A percentile compares a stretch with the other conserved stretches of the same genome.
Evolutionary conservation across 2,888 invertebrate species (phyloP).

Genomic region (Metellina segmentata): DNA sequence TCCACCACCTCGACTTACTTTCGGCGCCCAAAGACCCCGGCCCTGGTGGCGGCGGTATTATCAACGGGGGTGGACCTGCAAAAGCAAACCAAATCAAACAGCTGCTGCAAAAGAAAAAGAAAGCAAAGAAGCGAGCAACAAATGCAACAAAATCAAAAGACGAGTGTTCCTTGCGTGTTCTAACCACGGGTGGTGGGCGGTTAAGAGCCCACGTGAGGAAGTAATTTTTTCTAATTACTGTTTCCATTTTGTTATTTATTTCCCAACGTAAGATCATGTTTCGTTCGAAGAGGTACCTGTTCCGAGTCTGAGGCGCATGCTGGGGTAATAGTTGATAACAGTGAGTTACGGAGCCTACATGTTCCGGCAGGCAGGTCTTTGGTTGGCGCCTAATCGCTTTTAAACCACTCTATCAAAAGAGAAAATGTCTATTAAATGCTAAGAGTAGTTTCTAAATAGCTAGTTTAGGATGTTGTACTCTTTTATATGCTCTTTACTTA

Average conservation of each 20-base stretch:
- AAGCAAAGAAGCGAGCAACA: slow-evolving; percentile 3
- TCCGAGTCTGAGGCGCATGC: not conserved
- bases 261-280: not conserved
- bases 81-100: slow-evolving; percentile 60
- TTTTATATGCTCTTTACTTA: too few species aligned
- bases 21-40: slow-evolving; percentile 59
- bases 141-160: slow-evolving; percentile 31
- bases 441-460: too few species aligned
- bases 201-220: slow-evolving; percentile 46
- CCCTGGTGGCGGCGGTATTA: slow-evolving; percentile 76
- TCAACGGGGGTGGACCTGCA: slow-evolving; percentile 77
- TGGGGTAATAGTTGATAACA: slow-evolving; percentile 32
- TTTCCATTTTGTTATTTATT: slow-evolving; percentile 26
- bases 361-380: not conserved
- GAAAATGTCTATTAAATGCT: too few species aligned
- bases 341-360: slow-evolving; percentile 28
- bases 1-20: slow-evolving; percentile 74
- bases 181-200: slow-evolving; percentile 43
- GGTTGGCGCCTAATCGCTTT: slow-evolving; percentile 1
- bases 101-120: slow-evolving; percentile 35
- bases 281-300: not conserved
- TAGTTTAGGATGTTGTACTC: too few species aligned
- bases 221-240: slow-evolving; percentile 52
- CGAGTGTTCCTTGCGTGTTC: slow-evolving; percentile 4
- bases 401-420: not conserved